phyloP scores from a whole-genome alignment of 2,113 vertebrate genomes.

The Proteles cristata region DNA sequence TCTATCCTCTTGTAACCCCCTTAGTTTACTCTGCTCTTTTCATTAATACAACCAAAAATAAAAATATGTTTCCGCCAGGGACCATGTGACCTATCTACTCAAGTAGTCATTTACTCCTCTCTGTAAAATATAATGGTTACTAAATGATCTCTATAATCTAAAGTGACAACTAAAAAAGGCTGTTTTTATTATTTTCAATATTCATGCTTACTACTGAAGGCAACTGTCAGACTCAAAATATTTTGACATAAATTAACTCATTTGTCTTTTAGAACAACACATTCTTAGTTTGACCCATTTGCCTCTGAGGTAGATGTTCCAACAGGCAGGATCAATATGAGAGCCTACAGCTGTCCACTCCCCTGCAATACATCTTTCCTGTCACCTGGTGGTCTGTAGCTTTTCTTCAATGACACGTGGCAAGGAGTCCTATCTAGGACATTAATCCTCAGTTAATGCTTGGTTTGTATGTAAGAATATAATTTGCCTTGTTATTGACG shows the following conservation, averaged over 20 bases:
- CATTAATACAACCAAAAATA: background rate
- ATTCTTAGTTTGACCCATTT: conserved; percentile 2
- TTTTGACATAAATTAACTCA: background rate
- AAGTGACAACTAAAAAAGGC: background rate
- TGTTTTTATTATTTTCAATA: background rate
- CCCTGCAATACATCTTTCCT: background rate
- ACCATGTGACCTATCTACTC: background rate
- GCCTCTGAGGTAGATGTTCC: background rate
- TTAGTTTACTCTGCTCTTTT: background rate
- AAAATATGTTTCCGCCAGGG: background rate
- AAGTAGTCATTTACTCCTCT: background rate
- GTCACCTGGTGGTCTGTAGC: no score
- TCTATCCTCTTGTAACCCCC: background rate
- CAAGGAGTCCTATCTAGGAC: background rate
- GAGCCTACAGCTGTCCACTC: background rate
- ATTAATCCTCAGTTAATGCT: background rate
- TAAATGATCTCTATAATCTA: background rate
- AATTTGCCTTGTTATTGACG: background rate
- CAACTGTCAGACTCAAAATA: background rate
- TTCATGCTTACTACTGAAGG: background rate
- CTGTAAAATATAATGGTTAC: background rate
- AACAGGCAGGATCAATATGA: background rate
- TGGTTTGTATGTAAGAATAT: background rate
- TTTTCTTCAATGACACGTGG: background rate
- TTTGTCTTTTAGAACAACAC: background rate